A percentile compares a stretch with the other conserved stretches of the same genome.
Conservation (phyloP, 2,797 vertebrate species). For the Poecilia wingei region DNA sequence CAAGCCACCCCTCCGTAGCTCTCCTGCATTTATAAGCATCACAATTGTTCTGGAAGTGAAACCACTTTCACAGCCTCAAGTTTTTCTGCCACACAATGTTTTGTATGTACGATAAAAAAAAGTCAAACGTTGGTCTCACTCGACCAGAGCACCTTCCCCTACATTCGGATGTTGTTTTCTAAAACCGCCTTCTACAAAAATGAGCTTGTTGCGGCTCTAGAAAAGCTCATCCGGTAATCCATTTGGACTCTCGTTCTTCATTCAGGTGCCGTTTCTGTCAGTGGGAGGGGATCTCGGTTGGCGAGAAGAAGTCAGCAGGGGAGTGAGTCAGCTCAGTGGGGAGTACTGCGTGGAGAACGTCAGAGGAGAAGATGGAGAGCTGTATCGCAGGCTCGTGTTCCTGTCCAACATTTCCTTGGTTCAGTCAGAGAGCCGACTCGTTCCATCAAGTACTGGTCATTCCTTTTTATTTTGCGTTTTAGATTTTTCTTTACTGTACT, state of each 20-base stretch:
- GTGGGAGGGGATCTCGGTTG: conserved; percentile 92
- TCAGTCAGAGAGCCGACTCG: conserved; percentile 91
- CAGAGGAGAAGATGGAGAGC: conserved; percentile 85
- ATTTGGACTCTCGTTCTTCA: neutral
- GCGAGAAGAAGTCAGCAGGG: conserved; percentile 84
- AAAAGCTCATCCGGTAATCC: neutral
- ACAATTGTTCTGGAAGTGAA: neutral
- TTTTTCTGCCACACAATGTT: neutral
- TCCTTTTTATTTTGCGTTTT: conserved; percentile 2
- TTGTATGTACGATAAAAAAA: neutral
- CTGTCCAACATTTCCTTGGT: conserved; percentile 89
- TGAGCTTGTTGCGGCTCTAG: neutral
- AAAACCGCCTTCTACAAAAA: neutral
- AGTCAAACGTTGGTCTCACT: neutral
- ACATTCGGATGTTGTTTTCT: neutral
- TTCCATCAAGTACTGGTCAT: conserved; percentile 63
- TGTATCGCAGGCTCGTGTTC: conserved; percentile 92
- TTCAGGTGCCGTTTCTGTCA: conserved; percentile 93
- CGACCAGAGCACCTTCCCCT: neutral
- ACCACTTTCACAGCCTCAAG: neutral
- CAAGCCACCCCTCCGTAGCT: neutral
- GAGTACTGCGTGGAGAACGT: conserved; percentile 93
- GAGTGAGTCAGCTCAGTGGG: conserved; percentile 87
- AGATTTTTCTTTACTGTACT: neutral
- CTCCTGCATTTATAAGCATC: neutral